A percentile compares a stretch with the other conserved stretches of the same genome.
Evolutionary conservation across 2,888 invertebrate genomes (phyloP).

Genomic region (Dicranocentrus wangi): DNA sequence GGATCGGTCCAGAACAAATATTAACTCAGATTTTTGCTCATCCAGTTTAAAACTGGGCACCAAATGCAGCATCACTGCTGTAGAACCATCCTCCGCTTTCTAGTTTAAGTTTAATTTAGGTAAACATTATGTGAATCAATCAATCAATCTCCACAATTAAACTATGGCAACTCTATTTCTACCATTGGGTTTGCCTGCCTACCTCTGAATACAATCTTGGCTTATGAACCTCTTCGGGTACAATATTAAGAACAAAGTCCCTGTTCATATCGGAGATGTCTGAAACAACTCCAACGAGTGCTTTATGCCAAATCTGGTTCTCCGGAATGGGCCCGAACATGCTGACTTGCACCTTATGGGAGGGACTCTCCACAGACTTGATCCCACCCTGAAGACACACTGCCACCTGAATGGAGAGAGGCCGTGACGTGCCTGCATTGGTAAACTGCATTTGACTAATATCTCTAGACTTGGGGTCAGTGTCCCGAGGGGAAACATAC

Average conservation of each 20-base stretch:
- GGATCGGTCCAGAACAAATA: slow-evolving; percentile 75
- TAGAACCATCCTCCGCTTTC: slow-evolving; percentile 57
- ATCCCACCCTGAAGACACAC: slow-evolving; percentile 69
- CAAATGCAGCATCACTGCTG: slow-evolving; percentile 67
- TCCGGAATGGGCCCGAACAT: slow-evolving; percentile 54
- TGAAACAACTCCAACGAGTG: slow-evolving; percentile 52
- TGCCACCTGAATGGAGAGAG: slow-evolving; percentile 67
- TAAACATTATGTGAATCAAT: too few species aligned
- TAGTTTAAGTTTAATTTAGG: too few species aligned
- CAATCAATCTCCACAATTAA: too few species aligned
- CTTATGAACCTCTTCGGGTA: slow-evolving; percentile 75
- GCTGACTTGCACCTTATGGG: slow-evolving; percentile 64
- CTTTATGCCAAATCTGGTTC: slow-evolving; percentile 64
- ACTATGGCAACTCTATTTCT: too few species aligned
- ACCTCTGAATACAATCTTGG: slow-evolving; percentile 76
- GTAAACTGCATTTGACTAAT: slow-evolving; percentile 67
- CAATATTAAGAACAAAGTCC: slow-evolving; percentile 75
- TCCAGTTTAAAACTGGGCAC: slow-evolving; percentile 75
- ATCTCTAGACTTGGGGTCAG: slow-evolving; percentile 64
- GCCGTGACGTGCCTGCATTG: too few species aligned
- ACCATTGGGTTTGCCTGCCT: too few species aligned
- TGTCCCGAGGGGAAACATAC: slow-evolving; percentile 65
- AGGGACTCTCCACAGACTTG: slow-evolving; percentile 67
- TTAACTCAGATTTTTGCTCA: slow-evolving; percentile 73
- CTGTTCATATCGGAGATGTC: slow-evolving; percentile 70